Base-by-base conservation (phyloP, 2,888 invertebrate species). In the Ernsta delagoae region DNA sequence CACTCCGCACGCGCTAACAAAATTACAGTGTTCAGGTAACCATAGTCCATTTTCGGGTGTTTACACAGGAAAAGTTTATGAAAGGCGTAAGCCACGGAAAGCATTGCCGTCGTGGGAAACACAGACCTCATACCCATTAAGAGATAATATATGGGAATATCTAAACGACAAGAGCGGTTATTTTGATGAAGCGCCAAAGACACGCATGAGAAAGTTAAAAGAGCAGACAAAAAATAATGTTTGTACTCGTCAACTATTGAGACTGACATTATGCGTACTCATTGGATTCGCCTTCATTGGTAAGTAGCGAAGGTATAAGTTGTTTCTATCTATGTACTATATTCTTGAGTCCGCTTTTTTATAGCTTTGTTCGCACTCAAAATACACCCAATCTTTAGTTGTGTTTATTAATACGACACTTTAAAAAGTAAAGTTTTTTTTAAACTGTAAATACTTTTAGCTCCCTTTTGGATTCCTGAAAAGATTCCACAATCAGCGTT, bases 131-230 rank as follows among this genome's bases (percentile, higher is more conserved):
- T 84, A 85, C 78, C 86, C 86, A 72, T 76, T 84, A 77, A 85
- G 86, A 63, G 83, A 82, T 77, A 87, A 87, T 84, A 86, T 87
- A 78, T 87, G 88, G 86, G 87, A 90, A 78, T 87, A 88, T 80
- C 81, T 86, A 48, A 78, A 85, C 75, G 85, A 85, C 75, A 68
- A 43, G 12, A 34, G 39, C 7, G 11, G 48, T 2, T 16, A 9
- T 16, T 63, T 31, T 34, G 53, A 60, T 11, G 61, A 48, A 12
- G 45, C 16, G 6, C 24, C 34, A 16, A 60, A 16, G 45, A 31
- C 36, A 31, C 39, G 60, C 24, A 11, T 6, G 16, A 66, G 48
- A 39, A 61, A 54, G 56, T 41, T 39, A 36, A 62, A 70, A 59
- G 16, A 16, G 16, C 50, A 16, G 12, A 12, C 3, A 50, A 50